Conservation (phyloP, 1,140 invertebrate species). For the Caligus rogercresseyi region DNA sequence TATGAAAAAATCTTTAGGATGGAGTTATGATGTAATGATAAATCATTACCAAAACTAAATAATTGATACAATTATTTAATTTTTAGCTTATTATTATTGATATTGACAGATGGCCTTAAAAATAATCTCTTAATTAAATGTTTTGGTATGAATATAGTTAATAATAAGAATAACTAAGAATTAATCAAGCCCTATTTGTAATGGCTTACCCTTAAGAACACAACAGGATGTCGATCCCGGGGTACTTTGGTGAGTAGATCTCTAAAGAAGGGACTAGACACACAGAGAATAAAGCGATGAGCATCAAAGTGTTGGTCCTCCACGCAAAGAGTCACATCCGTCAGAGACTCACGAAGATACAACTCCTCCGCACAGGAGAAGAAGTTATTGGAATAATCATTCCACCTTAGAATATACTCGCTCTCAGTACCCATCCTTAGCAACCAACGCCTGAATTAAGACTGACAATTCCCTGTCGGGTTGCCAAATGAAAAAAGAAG, state of each 20-base stretch:
- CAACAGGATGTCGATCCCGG: constrained; percentile 2
- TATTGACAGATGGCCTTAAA: too few species aligned
- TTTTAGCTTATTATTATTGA: too few species aligned
- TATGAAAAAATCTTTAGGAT: too few species aligned
- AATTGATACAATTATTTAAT: too few species aligned
- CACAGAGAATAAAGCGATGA: constrained; percentile 5
- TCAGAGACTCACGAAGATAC: constrained; percentile 1
- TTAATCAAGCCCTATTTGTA: too few species aligned
- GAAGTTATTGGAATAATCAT: constrained; percentile 5
- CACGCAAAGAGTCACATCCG: constrained; percentile 12
- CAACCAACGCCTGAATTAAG: neutral
- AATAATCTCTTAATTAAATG: too few species aligned
- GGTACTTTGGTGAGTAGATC: neutral
- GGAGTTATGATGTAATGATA: too few species aligned
- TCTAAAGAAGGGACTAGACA: constrained; percentile 10
- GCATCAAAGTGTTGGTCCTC: constrained; percentile 8
- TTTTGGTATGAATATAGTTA: too few species aligned
- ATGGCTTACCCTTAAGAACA: constrained; percentile 1
- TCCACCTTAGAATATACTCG: constrained; percentile 16
- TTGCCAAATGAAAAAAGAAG: neutral
- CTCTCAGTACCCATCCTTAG: neutral
- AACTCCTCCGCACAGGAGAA: constrained; percentile 12
- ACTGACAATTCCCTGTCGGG: neutral
- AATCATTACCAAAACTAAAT: too few species aligned
- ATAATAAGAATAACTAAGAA: too few species aligned